Evolutionary conservation across 2,888 invertebrate genomes (phyloP).

Genomic region (Neocrepidodera transversa): DNA sequence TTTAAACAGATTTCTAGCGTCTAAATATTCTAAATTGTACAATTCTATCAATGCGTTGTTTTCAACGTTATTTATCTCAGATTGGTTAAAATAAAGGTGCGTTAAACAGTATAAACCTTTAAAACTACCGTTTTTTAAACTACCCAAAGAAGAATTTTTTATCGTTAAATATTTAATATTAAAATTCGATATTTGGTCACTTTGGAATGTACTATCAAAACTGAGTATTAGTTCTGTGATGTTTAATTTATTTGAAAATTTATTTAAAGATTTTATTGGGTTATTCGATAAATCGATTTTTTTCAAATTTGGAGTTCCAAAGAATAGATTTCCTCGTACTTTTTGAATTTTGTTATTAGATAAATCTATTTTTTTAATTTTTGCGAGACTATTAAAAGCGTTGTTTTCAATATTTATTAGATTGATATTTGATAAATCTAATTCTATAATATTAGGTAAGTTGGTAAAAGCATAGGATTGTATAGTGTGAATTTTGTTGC

Average conservation of each 20-base stretch:
- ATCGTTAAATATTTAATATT: slow-evolving; percentile 11
- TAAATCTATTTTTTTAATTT: slow-evolving; percentile 3
- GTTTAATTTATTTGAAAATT: slow-evolving; percentile 15
- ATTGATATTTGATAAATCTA: slow-evolving; percentile 10
- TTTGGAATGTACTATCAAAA: slow-evolving; percentile 1
- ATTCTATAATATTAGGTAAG: neutral
- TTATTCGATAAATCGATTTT: slow-evolving; percentile 6
- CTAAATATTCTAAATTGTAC: slow-evolving; percentile 19
- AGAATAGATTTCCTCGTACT: slow-evolving; percentile 2
- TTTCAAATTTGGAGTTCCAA: neutral
- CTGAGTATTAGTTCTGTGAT: neutral
- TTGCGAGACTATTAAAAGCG: slow-evolving; percentile 7
- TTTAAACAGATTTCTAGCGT: slow-evolving; percentile 17
- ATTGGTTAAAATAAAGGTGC: slow-evolving; percentile 8
- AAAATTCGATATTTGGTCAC: slow-evolving; percentile 8
- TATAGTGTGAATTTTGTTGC: neutral
- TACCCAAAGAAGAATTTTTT: slow-evolving; percentile 4
- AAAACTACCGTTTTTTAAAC: slow-evolving; percentile 10
- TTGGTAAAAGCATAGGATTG: slow-evolving; percentile 3
- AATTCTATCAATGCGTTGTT: slow-evolving; percentile 10
- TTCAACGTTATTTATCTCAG: slow-evolving; percentile 2
- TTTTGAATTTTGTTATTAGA: slow-evolving; percentile 5
- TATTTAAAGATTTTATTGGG: slow-evolving; percentile 2
- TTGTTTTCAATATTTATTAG: slow-evolving; percentile 1
- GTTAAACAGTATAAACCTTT: slow-evolving; percentile 21